Evolutionary conservation across 1,140 invertebrate genomes (phyloP).

Genomic region (Parapsyche elsis): DNA sequence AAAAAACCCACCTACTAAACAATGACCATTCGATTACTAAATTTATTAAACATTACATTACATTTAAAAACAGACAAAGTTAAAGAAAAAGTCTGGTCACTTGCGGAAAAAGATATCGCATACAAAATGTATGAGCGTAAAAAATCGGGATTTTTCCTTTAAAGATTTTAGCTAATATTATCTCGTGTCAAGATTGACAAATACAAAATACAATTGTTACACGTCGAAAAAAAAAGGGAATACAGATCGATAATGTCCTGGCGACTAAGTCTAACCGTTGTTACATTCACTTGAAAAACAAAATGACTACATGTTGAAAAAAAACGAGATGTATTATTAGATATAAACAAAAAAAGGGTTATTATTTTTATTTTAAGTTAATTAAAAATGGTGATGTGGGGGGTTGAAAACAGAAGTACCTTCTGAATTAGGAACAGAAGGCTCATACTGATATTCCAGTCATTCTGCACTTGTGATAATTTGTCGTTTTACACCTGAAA

Average conservation of each 20-base stretch:
- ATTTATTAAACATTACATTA: no score
- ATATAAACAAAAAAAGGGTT: background rate
- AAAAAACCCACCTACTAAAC: no score
- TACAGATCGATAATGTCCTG: background rate
- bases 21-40: no score
- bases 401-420: slow-evolving; percentile 37
- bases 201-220: background rate
- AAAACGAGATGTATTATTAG: background rate
- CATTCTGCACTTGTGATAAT: no score
- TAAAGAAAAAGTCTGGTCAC: no score
- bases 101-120: no score
- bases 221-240: background rate
- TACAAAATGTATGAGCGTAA: no score
- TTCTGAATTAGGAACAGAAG: slow-evolving; percentile 33
- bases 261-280: background rate
- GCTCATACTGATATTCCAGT: background rate
- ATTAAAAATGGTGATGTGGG: background rate
- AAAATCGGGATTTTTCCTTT: background rate
- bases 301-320: background rate
- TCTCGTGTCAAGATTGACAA: no score
- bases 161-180: no score
- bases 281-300: slow-evolving; percentile 7
- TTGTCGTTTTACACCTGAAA: background rate
- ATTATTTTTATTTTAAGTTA: background rate
- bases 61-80: no score